These are phyloP conservation scores for Rattus norvegicus DNA, from an alignment of 2,113 vertebrate species.

Conservation along the genomic window GRCr8 NC_086039.1:54439501-54440000, in stretches of 20 bases:
- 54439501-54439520: accelerated
- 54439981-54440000: neutral
- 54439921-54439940: neutral
- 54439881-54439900: neutral
- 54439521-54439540: neutral
- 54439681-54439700: too few relatives aligned
- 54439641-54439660: neutral
- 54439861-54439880: neutral
- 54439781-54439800: neutral
- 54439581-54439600: neutral
- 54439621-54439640: neutral
- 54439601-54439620: neutral
- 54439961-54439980: neutral
- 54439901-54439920: neutral
- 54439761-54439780: neutral
- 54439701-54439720: neutral
- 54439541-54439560: neutral
- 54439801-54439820: neutral
- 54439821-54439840: neutral
- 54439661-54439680: neutral
- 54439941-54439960: neutral
- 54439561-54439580: too few relatives aligned
- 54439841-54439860: neutral
- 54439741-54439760: neutral
- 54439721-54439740: neutral